Percentiles rank a stretch among this genome's conserved stretches.
phyloP scores from a whole-genome alignment of 2,113 vertebrate genomes.

The Ramphastos sulfuratus region DNA sequence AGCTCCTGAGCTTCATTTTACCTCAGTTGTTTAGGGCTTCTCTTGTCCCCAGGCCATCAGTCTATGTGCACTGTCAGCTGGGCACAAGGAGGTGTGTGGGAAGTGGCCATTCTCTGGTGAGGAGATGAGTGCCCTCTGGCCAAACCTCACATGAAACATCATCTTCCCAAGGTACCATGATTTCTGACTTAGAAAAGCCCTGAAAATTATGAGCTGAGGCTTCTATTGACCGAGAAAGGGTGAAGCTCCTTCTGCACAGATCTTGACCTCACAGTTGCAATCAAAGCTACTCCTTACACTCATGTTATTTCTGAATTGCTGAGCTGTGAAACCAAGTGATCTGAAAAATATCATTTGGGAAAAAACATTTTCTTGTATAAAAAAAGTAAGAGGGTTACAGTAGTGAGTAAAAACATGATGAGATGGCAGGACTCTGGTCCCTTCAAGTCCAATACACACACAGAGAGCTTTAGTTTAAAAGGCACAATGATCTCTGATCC shows the following conservation, averaged over 20 bases:
- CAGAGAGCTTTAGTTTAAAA: not conserved
- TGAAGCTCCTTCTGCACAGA: not conserved
- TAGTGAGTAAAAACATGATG: not conserved
- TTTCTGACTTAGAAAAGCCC: not conserved
- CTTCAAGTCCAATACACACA: not conserved
- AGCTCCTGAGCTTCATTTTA: not conserved
- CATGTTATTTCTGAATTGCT: not conserved
- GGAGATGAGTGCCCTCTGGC: not conserved
- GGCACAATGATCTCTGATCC: not conserved
- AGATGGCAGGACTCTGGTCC: not conserved
- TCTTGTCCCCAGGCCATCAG: not conserved
- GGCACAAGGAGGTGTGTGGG: fast-evolving
- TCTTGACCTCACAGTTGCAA: not conserved
- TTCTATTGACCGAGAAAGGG: fast-evolving
- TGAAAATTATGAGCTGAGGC: not conserved
- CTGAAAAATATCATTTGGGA: not conserved
- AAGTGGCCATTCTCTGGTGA: not conserved
- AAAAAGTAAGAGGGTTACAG: not conserved
- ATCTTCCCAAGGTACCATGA: fast-evolving
- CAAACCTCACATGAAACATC: not conserved
- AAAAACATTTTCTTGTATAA: too few relatives aligned
- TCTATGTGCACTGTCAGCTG: not conserved
- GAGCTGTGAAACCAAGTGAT: not conserved
- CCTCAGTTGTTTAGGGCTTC: not conserved
- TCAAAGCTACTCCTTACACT: not conserved